Percentiles rank a stretch among this genome's conserved stretches.
phyloP scores from a whole-genome alignment of 2,113 vertebrate species.

The Jacana jacana region DNA sequence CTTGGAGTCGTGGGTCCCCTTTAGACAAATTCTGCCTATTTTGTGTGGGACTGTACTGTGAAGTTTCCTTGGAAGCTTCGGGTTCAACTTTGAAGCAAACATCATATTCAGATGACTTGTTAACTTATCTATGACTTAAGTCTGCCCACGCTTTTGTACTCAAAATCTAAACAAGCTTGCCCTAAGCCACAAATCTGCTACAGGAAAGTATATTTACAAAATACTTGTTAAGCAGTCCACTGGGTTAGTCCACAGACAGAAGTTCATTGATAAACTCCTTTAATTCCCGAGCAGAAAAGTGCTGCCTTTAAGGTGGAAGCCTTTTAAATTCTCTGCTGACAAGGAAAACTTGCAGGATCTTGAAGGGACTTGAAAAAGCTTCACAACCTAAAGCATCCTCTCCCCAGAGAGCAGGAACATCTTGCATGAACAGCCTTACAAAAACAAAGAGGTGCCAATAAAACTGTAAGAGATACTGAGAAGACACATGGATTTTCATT shows the following conservation, averaged over 20 bases:
- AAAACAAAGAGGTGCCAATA: not conserved
- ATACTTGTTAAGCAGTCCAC: not conserved
- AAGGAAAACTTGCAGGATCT: not conserved
- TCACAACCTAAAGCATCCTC: not conserved
- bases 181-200: not conserved
- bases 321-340: not conserved
- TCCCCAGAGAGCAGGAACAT: not conserved
- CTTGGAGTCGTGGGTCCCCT: not conserved
- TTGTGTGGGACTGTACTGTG: not conserved
- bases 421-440: not conserved
- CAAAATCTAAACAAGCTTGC: not conserved
- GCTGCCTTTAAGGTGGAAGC: not conserved
- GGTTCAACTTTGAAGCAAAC: not conserved
- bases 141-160: not conserved
- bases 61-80: not conserved
- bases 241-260: not conserved
- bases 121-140: not conserved
- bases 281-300: not conserved
- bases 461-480: not conserved
- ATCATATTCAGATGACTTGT: not conserved
- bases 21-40: not conserved
- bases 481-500: not conserved
- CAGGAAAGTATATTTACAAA: not conserved
- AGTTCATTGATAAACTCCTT: not conserved
- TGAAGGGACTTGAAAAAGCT: not conserved